Evolutionary conservation across 2,888 invertebrate species (phyloP).

Genomic region (Anorthoa munda): DNA sequence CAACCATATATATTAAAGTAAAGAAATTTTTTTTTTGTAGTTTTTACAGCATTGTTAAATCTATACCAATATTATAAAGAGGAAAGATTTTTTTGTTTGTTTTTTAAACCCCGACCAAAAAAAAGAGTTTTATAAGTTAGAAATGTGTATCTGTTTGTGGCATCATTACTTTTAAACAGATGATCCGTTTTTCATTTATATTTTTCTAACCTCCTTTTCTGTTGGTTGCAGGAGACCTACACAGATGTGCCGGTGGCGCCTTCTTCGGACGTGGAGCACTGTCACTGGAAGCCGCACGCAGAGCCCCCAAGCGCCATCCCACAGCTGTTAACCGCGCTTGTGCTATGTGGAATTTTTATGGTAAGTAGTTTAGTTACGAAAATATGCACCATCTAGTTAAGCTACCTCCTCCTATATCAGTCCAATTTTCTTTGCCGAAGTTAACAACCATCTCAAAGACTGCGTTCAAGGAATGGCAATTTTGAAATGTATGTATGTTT

Average conservation of each 20-base stretch:
- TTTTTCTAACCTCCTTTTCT: neutral
- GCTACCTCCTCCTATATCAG: neutral
- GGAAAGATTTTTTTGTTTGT: too few species aligned
- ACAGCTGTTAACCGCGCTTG: conserved; percentile 92
- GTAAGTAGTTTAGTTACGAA: conserved; percentile 81
- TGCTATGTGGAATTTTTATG: conserved; percentile 94
- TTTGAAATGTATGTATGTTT: too few species aligned
- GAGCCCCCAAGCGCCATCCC: conserved; percentile 92
- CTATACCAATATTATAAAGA: too few species aligned
- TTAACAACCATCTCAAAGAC: neutral
- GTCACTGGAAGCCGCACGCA: conserved; percentile 86
- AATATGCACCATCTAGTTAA: neutral
- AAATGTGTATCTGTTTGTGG: too few species aligned
- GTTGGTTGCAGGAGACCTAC: conserved; percentile 87
- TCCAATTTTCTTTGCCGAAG: neutral
- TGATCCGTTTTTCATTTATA: too few species aligned
- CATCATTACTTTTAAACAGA: too few species aligned
- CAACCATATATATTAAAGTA: too few species aligned
- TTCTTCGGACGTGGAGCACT: conserved; percentile 86
- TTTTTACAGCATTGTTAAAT: too few species aligned
- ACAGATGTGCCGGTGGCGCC: conserved; percentile 87
- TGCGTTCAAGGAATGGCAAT: too few species aligned
- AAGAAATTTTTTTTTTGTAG: too few species aligned
- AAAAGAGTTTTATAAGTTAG: too few species aligned
- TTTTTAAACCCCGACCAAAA: too few species aligned